Conservation (phyloP, 1,140 invertebrate species). For the Drosophila pandora region DNA sequence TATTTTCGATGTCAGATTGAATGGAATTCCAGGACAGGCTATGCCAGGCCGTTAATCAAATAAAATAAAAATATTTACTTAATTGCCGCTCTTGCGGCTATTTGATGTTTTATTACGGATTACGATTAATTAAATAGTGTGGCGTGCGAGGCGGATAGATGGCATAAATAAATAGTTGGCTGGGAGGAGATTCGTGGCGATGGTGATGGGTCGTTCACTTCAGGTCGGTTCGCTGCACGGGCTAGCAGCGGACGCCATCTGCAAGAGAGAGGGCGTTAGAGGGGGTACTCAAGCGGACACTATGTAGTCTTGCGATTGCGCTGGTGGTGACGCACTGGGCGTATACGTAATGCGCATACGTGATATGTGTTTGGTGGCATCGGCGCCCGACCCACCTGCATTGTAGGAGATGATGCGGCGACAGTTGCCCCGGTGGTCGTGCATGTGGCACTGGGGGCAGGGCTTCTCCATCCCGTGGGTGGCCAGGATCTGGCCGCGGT, state of each 20-base stretch:
- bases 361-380: too few species aligned
- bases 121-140: slow-evolving; percentile 6
- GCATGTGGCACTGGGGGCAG: slow-evolving; percentile 74
- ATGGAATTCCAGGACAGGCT: not conserved
- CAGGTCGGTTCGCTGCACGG: slow-evolving; percentile 9
- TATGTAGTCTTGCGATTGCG: too few species aligned
- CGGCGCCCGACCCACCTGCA: slow-evolving; percentile 48
- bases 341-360: slow-evolving; percentile 18
- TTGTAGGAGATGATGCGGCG: slow-evolving; percentile 73
- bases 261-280: slow-evolving; percentile 32
- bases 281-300: not conserved
- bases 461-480: slow-evolving; percentile 61
- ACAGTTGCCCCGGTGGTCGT: slow-evolving; percentile 76
- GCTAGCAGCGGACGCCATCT: slow-evolving; percentile 68
- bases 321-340: slow-evolving; percentile 33
- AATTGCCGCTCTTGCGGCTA: not conserved
- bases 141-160: slow-evolving; percentile 37
- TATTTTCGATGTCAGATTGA: not conserved
- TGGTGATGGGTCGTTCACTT: slow-evolving; percentile 17
- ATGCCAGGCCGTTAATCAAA: not conserved
- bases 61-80: slow-evolving; percentile 2
- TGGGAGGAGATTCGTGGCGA: slow-evolving; percentile 60
- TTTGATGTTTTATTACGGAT: slow-evolving; percentile 1
- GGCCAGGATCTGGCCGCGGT: slow-evolving; percentile 68
- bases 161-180: slow-evolving; percentile 50